Base-by-base conservation (phyloP, 2,888 invertebrate genomes). In the Liopterus haemorrhoidalis region DNA sequence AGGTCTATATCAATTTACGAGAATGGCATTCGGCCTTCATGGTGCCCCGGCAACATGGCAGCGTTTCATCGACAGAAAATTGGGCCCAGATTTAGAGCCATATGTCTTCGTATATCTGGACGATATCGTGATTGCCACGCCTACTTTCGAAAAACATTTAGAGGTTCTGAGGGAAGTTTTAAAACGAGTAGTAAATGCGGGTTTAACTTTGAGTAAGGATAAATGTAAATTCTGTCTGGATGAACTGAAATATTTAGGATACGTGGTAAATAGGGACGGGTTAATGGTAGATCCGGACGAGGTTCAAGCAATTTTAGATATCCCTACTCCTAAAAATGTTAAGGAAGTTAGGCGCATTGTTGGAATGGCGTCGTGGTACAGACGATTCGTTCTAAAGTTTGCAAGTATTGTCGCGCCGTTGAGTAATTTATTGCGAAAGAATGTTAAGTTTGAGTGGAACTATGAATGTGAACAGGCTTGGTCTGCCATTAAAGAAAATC, bases 11-110 rank as follows among this genome's bases (percentile, higher is more conserved):
- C 15, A 33, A n/a, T 33, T 33, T 16, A 8, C 11, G 16, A 12
- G 33, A 8, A 27, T 43, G 25, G 18, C 35, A 21, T 22, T 43
- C 36, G 32, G 33, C 11, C n/a, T 43, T 8, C 37, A 37, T 36
- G 16, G 25, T 36, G 35, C 47, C 4, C 36, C 42, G 4, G 18
- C 22, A 5, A 41, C 35, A 5, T 30, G 30, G 12, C 54, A 56
- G 42, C 33, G 52, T 2, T 21, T 56, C 11, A 32, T 57, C 14
- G 52, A 54, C 25, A 28, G 38, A n/a, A n/a, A n/a, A n/a, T n/a
- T n/a, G n/a, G n/a, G n/a, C n/a, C n/a, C n/a, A n/a, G n/a, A n/a
- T n/a, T 2, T 30, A 49, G 6, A 33, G 11, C 33, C 33, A 11
- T 15, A 15, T 16, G 33, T 33, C 5, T 33, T 33, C 19, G 18